Evolutionary conservation across 2,888 invertebrate genomes (phyloP).

Genomic region (Andrena trimmerana): DNA sequence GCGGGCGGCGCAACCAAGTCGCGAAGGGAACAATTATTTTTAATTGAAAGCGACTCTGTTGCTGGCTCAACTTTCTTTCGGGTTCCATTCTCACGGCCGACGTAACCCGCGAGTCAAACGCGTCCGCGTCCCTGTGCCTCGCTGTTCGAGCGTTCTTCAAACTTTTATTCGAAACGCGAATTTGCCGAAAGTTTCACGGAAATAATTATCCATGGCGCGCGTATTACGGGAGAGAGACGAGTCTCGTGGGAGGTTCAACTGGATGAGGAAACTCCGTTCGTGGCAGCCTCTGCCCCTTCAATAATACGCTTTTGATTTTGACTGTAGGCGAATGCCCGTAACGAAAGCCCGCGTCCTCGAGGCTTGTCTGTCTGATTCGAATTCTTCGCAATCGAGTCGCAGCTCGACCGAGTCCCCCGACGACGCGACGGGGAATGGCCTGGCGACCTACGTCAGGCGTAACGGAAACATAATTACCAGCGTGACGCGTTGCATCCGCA

Average conservation of each 20-base stretch:
- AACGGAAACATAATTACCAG: constrained; percentile 44
- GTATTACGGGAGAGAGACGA: background rate
- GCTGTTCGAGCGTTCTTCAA: constrained; percentile 13
- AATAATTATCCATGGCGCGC: constrained; percentile 40
- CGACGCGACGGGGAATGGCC: background rate
- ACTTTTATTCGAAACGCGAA: constrained; percentile 30
- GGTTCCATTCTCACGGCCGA: background rate
- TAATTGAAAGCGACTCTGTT: constrained; percentile 34
- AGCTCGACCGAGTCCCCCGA: background rate
- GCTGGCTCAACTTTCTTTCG: constrained; percentile 29
- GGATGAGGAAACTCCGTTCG: background rate
- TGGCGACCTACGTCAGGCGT: background rate
- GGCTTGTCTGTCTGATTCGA: no score
- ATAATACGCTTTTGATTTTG: background rate
- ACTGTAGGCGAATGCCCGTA: no score
- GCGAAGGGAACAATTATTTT: constrained; percentile 42
- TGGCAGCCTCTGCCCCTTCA: background rate
- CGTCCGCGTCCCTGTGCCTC: background rate
- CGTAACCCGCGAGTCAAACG: background rate
- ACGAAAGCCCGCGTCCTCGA: no score
- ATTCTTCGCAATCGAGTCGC: background rate
- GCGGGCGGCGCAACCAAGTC: background rate
- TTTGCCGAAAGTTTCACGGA: constrained; percentile 36
- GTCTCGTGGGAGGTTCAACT: background rate
- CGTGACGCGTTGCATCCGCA: background rate